A percentile compares a stretch with the other conserved stretches of the same genome.
Conservation (phyloP, 2,888 invertebrate genomes). For the Trissolcus brochymenae region DNA sequence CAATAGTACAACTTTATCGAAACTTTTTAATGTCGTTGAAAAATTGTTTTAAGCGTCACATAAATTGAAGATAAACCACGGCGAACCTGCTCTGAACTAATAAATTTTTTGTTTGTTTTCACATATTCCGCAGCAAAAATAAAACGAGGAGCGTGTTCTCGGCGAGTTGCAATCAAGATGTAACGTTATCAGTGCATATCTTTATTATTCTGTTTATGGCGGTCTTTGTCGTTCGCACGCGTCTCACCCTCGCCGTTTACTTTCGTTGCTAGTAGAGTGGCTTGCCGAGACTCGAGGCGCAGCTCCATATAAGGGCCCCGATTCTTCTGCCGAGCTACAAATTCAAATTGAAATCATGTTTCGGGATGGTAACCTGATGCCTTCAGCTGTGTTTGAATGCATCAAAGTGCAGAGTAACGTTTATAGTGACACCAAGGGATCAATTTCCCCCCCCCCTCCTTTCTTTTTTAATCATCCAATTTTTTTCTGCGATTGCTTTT, state of each 20-base stretch:
- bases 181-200: constrained; percentile 49
- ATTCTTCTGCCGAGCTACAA: constrained; percentile 64
- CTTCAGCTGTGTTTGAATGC: constrained; percentile 56
- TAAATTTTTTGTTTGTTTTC: not conserved
- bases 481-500: too few relatives aligned
- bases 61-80: constrained; percentile 7
- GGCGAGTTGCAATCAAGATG: constrained; percentile 42
- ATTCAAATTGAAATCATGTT: constrained; percentile 70
- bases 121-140: constrained; percentile 37
- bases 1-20: too few relatives aligned
- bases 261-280: constrained; percentile 48
- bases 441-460: too few relatives aligned
- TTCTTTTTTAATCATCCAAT: too few relatives aligned
- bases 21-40: constrained; percentile 1
- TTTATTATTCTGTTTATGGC: constrained; percentile 14
- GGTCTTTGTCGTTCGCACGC: constrained; percentile 45
- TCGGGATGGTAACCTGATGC: constrained; percentile 67
- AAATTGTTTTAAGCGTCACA: not conserved
- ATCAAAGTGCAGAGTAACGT: constrained; percentile 62
- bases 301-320: constrained; percentile 63
- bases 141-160: constrained; percentile 30
- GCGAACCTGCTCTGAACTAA: constrained; percentile 5
- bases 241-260: constrained; percentile 33
- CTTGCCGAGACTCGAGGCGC: constrained; percentile 43
- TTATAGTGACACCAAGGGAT: constrained; percentile 18